These are phyloP conservation scores for Actinopyga echinites DNA, from an alignment of 53 echinoderm and acorn worm genomes.

Conservation along the genomic window DNA sequence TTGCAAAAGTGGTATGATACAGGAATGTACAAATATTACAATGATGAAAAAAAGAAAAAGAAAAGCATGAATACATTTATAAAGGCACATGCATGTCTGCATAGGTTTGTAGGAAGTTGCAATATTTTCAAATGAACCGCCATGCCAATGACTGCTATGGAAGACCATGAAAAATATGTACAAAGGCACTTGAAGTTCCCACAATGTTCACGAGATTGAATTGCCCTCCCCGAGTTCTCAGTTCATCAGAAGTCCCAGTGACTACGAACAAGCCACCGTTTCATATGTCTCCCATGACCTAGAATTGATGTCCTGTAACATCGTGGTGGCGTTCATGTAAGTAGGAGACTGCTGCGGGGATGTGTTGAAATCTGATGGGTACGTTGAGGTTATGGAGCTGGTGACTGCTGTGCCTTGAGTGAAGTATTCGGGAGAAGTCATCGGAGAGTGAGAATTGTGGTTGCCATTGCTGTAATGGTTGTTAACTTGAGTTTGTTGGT, in stretches of 20 bases:
- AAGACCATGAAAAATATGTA: no score
- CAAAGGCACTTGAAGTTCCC: no score
- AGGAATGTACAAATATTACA: conserved; percentile 19
- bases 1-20: background rate
- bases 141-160: no score
- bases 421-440: conserved; percentile 55
- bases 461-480: conserved; percentile 37
- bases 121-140: no score
- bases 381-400: background rate
- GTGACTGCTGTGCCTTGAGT: conserved; percentile 7
- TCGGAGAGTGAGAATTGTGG: conserved; percentile 15
- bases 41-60: background rate
- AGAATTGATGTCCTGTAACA: conserved; percentile 55
- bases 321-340: conserved; percentile 64
- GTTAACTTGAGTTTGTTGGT: conserved; percentile 18
- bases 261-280: conserved; percentile 32
- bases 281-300: conserved; percentile 88
- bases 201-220: no score
- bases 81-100: no score
- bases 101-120: no score
- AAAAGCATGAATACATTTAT: background rate
- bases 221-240: no score
- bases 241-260: no score
- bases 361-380: conserved; percentile 22
- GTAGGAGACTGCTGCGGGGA: conserved; percentile 71